Evolutionary conservation across 2,113 vertebrate species (phyloP).

Genomic region (Xiphias gladius): DNA sequence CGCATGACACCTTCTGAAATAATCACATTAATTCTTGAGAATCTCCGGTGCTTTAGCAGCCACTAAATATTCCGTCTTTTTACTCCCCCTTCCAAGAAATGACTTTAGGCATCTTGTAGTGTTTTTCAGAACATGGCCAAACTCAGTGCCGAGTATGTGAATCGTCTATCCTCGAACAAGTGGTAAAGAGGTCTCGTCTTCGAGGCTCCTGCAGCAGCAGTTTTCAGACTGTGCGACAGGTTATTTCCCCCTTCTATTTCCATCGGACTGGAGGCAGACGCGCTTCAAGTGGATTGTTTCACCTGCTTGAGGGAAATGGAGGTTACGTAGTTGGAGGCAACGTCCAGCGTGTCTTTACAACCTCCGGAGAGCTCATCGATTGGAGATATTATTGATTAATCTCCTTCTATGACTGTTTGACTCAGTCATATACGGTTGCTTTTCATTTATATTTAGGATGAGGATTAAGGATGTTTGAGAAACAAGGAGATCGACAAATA

Average conservation of each 20-base stretch:
- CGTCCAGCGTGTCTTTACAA: background rate
- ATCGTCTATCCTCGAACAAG: conserved; percentile 3
- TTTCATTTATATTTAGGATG: conserved; percentile 20
- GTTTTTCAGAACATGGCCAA: background rate
- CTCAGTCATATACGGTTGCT: background rate
- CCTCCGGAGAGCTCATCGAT: conserved; percentile 6
- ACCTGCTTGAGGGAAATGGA: conserved; percentile 46
- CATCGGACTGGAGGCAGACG: conserved; percentile 23
- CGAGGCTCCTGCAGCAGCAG: conserved; percentile 16
- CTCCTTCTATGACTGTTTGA: conserved; percentile 3
- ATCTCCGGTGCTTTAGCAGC: no score
- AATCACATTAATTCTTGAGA: background rate
- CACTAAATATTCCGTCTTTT: background rate
- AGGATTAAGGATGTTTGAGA: conserved; percentile 1
- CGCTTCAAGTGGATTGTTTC: conserved; percentile 58
- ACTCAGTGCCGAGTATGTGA: background rate
- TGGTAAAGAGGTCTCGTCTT: conserved; percentile 5
- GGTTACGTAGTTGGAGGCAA: conserved; percentile 38
- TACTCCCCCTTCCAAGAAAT: background rate
- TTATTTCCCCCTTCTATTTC: conserved; percentile 22
- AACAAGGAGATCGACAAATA: background rate
- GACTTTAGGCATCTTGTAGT: background rate
- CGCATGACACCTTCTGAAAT: background rate
- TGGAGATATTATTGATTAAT: conserved; percentile 23
- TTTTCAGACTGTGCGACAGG: conserved; percentile 37